Conservation (phyloP, 2,888 invertebrate species). For the Chaetogeoica ovagalla region DNA sequence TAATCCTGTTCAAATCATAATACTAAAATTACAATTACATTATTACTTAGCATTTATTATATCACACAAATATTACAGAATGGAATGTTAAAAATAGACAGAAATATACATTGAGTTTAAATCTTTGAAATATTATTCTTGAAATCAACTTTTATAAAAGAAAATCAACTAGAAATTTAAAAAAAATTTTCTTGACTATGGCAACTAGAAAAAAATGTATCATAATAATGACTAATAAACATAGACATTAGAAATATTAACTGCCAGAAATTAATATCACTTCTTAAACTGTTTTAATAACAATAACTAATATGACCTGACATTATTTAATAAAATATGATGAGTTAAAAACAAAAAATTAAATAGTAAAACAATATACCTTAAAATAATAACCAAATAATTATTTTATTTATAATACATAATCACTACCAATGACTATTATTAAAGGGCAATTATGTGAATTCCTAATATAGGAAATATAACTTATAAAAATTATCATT, state of each 20-base stretch:
- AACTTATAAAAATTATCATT: slow-evolving; percentile 26
- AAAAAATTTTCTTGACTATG: slow-evolving; percentile 31
- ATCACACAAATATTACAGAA: not conserved
- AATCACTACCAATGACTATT: slow-evolving; percentile 31
- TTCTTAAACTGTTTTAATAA: slow-evolving; percentile 27
- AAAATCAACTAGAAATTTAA: not conserved
- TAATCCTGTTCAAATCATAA: not conserved
- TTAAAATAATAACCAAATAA: slow-evolving; percentile 30
- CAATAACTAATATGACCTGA: slow-evolving; percentile 33
- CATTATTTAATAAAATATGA: slow-evolving; percentile 23
- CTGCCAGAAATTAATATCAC: slow-evolving; percentile 21
- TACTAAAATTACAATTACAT: not conserved
- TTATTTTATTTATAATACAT: slow-evolving; percentile 5
- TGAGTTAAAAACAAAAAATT: slow-evolving; percentile 32
- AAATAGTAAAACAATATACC: slow-evolving; percentile 34
- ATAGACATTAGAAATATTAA: slow-evolving; percentile 27
- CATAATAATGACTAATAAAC: slow-evolving; percentile 3
- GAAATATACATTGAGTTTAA: not conserved
- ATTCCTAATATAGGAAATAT: slow-evolving; percentile 38
- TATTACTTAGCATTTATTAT: not conserved
- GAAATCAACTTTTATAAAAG: not conserved
- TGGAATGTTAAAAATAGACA: not conserved
- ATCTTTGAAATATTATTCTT: not conserved
- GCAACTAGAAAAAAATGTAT: slow-evolving; percentile 4
- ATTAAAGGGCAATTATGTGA: slow-evolving; percentile 1